Conservation (phyloP, 2,888 invertebrate genomes). For the Lysandra bellargus region DNA sequence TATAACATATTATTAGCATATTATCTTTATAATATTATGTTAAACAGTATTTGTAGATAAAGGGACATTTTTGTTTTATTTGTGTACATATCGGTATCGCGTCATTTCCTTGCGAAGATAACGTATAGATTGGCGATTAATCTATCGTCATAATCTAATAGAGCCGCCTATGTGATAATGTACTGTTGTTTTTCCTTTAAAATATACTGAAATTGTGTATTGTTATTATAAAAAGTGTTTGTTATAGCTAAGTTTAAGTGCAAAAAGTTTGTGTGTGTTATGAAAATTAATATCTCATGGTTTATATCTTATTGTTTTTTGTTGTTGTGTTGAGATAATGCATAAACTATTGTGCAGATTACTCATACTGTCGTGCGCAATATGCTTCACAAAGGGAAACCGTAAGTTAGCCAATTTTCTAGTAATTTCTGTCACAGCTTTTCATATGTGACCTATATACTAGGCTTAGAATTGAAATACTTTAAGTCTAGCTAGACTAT, state of each 20-base stretch:
- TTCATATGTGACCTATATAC: neutral
- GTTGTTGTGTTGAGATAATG: neutral
- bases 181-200: conserved; percentile 35
- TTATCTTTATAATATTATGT: conserved; percentile 8
- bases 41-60: conserved; percentile 23
- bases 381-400: neutral
- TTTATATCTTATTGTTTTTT: conserved; percentile 12
- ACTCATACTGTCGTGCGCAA: neutral
- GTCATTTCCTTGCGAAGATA: conserved; percentile 62
- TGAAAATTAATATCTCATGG: conserved; percentile 14
- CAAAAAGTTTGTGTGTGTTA: conserved; percentile 3
- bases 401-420: conserved; percentile 1
- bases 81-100: conserved; percentile 11
- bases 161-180: conserved; percentile 39
- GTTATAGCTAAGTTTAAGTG: neutral
- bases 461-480: too few relatives aligned
- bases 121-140: conserved; percentile 51
- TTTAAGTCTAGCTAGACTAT: too few relatives aligned
- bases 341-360: neutral
- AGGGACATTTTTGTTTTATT: conserved; percentile 24
- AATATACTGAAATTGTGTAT: conserved; percentile 13
- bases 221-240: neutral
- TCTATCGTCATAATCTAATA: conserved; percentile 44
- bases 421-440: neutral
- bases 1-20: too few relatives aligned